Evolutionary conservation across 1,140 invertebrate genomes (phyloP).

Genomic region (Euborellia annulipes): DNA sequence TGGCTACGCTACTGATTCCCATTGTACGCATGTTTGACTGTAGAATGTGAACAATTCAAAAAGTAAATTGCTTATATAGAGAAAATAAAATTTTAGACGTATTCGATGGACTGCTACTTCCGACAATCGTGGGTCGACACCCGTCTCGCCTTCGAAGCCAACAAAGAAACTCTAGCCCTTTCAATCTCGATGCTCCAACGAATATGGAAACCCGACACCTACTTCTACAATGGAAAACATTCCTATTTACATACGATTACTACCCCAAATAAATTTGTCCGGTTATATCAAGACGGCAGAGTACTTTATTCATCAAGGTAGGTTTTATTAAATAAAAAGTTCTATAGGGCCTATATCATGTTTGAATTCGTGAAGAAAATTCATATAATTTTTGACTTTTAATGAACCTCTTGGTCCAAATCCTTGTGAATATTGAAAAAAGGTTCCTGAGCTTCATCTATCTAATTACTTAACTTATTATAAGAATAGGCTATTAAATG

Average conservation of each 20-base stretch:
- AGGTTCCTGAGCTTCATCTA: too few relatives aligned
- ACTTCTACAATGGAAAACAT: slow-evolving; percentile 71
- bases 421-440: too few relatives aligned
- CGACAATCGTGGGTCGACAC: slow-evolving; percentile 62
- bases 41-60: too few relatives aligned
- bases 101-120: slow-evolving; percentile 84
- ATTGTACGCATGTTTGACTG: too few relatives aligned
- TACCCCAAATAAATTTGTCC: slow-evolving; percentile 75
- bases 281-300: slow-evolving; percentile 62
- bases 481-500: too few relatives aligned
- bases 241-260: slow-evolving; percentile 80
- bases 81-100: too few relatives aligned
- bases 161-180: slow-evolving; percentile 46
- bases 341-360: too few relatives aligned
- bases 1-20: too few relatives aligned
- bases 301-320: slow-evolving; percentile 77
- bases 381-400: neutral
- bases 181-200: slow-evolving; percentile 58
- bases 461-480: too few relatives aligned
- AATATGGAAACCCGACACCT: slow-evolving; percentile 85
- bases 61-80: too few relatives aligned
- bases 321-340: slow-evolving; percentile 12
- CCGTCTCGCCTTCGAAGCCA: slow-evolving; percentile 47
- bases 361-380: neutral
- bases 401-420: too few relatives aligned